A percentile compares a stretch with the other conserved stretches of the same genome.
Evolutionary conservation across 2,797 vertebrate genomes (phyloP).

Genomic region (Glyptemys insculpta): DNA sequence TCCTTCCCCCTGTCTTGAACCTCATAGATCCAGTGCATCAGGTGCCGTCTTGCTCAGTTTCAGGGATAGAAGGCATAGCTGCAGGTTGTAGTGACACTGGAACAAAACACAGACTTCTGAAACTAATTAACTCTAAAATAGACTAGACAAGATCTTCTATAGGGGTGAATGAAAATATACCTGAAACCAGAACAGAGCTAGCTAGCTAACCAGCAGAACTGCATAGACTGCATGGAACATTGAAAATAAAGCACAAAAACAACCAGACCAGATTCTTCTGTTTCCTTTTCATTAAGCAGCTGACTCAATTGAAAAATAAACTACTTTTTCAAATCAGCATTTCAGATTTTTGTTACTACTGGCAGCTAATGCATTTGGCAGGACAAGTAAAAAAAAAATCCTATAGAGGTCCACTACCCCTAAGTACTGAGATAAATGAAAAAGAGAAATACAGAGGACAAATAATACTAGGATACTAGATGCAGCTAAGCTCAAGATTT

Average conservation of each 20-base stretch:
- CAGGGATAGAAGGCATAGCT: not conserved
- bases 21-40: not conserved
- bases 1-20: not conserved
- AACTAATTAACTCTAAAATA: not conserved
- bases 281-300: constrained; percentile 25
- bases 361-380: constrained; percentile 48
- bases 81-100: not conserved
- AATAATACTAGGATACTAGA: constrained; percentile 1
- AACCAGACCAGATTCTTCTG: constrained; percentile 4
- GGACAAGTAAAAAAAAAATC: constrained; percentile 18
- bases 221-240: not conserved
- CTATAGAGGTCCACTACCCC: constrained; percentile 18
- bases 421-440: constrained; percentile 53
- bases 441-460: constrained; percentile 27
- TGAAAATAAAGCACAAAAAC: constrained; percentile 53
- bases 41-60: no score
- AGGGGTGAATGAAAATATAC: not conserved
- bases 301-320: constrained; percentile 43
- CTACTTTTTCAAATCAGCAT: constrained; percentile 8
- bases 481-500: not conserved
- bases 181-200: constrained; percentile 11
- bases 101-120: not conserved
- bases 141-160: not conserved
- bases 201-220: not conserved
- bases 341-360: constrained; percentile 46